Conservation (phyloP, 2,797 vertebrate genomes). For the Tarsius wallacei region DNA sequence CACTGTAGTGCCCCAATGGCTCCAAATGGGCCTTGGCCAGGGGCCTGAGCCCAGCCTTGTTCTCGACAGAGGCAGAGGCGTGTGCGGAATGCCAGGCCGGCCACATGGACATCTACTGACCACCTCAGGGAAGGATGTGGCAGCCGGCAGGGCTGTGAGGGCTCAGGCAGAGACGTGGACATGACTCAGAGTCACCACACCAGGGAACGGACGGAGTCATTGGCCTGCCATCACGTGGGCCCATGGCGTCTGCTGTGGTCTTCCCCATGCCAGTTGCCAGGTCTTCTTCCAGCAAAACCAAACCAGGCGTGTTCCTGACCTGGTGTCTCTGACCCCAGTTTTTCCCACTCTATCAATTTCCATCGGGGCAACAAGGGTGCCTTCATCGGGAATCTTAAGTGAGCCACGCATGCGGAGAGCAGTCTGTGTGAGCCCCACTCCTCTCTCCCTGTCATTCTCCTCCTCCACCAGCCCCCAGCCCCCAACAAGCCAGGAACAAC, state of each 20-base stretch:
- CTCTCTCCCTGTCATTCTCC: too few relatives aligned
- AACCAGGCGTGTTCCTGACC: background rate
- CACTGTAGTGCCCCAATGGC: rapidly evolving
- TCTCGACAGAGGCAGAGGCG: background rate
- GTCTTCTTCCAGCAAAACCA: background rate
- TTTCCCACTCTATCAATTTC: background rate
- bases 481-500: background rate
- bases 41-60: background rate
- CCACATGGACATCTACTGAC: rapidly evolving
- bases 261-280: background rate
- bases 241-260: too few relatives aligned
- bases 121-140: rapidly evolving
- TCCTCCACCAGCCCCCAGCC: rapidly evolving
- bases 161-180: rapidly evolving
- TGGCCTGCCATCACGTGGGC: too few relatives aligned
- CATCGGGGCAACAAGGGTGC: background rate
- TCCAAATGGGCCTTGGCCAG: background rate
- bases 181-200: too few relatives aligned
- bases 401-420: background rate
- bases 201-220: too few relatives aligned
- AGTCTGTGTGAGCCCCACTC: rapidly evolving
- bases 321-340: background rate
- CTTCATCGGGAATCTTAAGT: background rate
- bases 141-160: rapidly evolving
- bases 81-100: rapidly evolving